A percentile compares a stretch with the other conserved stretches of the same genome.
Conservation (phyloP, 2,113 vertebrate species). For the Rafetus swinhoei region DNA sequence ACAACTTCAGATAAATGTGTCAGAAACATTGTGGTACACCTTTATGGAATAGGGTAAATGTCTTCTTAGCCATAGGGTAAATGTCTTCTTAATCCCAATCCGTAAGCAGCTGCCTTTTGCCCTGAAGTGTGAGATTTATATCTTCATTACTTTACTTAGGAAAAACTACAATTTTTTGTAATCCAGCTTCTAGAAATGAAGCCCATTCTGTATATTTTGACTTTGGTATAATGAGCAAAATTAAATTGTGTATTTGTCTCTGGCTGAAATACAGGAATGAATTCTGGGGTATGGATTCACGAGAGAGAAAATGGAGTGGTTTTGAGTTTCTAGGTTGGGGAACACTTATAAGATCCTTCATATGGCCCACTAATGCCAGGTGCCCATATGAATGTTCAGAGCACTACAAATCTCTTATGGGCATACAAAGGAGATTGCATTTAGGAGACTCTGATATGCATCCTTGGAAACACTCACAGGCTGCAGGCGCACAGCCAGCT, state of each 20-base stretch:
- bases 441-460: not conserved
- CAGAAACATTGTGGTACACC: not conserved
- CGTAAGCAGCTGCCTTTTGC: not conserved
- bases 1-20: not conserved
- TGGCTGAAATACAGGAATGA: not conserved
- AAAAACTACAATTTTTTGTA: not conserved
- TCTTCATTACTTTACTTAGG: not conserved
- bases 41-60: not conserved
- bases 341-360: not conserved
- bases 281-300: not conserved
- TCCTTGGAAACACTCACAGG: not conserved
- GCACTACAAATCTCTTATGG: not conserved
- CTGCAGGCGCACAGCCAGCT: not conserved
- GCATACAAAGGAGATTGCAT: not conserved
- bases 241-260: not conserved
- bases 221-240: not conserved
- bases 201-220: not conserved
- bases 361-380: not conserved
- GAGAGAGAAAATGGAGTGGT: not conserved
- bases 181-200: not conserved
- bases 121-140: not conserved
- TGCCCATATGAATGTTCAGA: not conserved
- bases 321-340: not conserved
- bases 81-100: not conserved
- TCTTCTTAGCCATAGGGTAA: conserved; percentile 2